These are phyloP conservation scores for Parnassius mnemosyne DNA, from an alignment of 2,888 invertebrate species.

Conservation along the genomic window DNA sequence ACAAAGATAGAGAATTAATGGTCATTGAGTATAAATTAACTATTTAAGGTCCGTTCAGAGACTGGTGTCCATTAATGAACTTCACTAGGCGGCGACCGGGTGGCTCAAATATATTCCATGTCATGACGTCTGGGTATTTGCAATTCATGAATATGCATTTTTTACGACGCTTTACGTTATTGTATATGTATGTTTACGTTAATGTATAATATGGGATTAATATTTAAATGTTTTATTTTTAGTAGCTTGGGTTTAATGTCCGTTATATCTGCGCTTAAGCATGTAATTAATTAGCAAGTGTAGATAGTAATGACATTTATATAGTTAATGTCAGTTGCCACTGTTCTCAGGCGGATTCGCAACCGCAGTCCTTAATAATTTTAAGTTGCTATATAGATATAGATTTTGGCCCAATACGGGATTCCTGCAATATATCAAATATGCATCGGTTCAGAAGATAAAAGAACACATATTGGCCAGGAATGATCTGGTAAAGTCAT, in stretches of 20 bases:
- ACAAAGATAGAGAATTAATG: slow-evolving; percentile 22
- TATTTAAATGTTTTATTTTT: slow-evolving; percentile 1
- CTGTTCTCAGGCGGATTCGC: too few species aligned
- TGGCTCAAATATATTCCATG: slow-evolving; percentile 34
- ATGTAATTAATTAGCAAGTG: slow-evolving; percentile 11
- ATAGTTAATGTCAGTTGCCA: background rate
- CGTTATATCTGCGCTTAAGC: slow-evolving; percentile 6
- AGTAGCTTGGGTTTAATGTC: background rate
- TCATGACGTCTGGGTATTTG: slow-evolving; percentile 37
- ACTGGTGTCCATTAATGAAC: slow-evolving; percentile 19
- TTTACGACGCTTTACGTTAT: slow-evolving; percentile 16
- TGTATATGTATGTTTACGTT: too few species aligned
- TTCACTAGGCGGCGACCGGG: slow-evolving; percentile 21
- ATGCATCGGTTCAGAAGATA: too few species aligned
- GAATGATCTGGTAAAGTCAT: too few species aligned
- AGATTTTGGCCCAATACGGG: too few species aligned
- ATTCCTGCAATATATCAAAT: too few species aligned
- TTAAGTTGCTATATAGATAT: background rate
- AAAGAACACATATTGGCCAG: too few species aligned
- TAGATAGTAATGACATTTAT: slow-evolving; percentile 2
- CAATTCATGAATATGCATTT: slow-evolving; percentile 45
- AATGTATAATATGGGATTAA: slow-evolving; percentile 9
- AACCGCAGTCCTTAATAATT: background rate
- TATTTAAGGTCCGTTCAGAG: slow-evolving; percentile 12
- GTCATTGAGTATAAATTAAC: slow-evolving; percentile 10